phyloP scores from a whole-genome alignment of 2,797 vertebrate genomes.

The Myotis findleyi region DNA sequence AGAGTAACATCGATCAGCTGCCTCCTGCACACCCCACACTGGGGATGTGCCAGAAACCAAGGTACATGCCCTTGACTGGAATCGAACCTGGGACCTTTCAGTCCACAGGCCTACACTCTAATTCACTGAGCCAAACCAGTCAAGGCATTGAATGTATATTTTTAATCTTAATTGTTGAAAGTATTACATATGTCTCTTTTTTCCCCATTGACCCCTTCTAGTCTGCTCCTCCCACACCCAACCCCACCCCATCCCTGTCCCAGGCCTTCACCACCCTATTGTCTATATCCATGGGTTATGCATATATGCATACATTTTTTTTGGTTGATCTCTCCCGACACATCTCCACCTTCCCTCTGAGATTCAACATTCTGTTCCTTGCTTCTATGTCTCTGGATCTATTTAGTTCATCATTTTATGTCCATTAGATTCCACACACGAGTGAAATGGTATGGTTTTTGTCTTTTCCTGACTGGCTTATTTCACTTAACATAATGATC shows the following conservation, averaged over 20 bases:
- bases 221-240: background rate
- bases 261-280: background rate
- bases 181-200: background rate
- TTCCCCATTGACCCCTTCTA: background rate
- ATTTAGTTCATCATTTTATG: background rate
- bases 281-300: background rate
- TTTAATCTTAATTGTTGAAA: no score
- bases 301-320: background rate
- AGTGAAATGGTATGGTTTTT: background rate
- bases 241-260: no score
- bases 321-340: background rate
- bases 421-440: background rate
- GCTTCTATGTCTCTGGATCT: background rate
- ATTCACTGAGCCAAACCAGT: no score
- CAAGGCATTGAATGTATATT: background rate
- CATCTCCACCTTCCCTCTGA: background rate
- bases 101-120: no score
- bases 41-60: no score
- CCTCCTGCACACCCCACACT: no score
- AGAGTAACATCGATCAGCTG: no score
- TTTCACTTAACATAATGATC: no score
- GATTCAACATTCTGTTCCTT: background rate
- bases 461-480: no score
- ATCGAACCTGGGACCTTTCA: no score
- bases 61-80: no score